Evolutionary conservation across 2,888 invertebrate genomes (phyloP).

Genomic region (Syritta pipiens): DNA sequence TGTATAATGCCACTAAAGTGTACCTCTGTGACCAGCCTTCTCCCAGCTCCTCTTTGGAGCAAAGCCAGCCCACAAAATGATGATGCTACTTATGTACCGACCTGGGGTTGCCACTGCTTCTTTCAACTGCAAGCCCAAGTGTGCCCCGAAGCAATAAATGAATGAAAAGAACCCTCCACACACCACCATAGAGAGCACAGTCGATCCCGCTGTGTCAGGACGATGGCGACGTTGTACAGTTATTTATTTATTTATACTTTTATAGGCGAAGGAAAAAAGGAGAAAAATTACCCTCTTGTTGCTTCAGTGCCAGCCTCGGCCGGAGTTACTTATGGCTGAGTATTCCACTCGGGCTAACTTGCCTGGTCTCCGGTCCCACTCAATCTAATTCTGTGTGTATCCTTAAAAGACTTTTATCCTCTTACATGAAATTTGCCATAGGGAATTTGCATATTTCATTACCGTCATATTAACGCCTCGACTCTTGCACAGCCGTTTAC

Average conservation of each 20-base stretch:
- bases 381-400: constrained; percentile 34
- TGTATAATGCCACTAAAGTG: constrained; percentile 50
- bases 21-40: constrained; percentile 60
- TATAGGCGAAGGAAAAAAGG: constrained; percentile 46
- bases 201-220: constrained; percentile 24
- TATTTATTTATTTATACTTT: constrained; percentile 56
- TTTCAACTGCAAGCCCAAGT: constrained; percentile 57
- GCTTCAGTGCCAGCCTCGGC: constrained; percentile 49
- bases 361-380: constrained; percentile 28
- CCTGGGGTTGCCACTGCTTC: constrained; percentile 3
- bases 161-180: constrained; percentile 53
- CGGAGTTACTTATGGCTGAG: constrained; percentile 56
- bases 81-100: constrained; percentile 53
- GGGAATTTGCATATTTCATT: constrained; percentile 78
- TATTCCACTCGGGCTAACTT: constrained; percentile 53
- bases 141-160: constrained; percentile 63
- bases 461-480: constrained; percentile 72
- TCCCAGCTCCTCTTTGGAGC: constrained; percentile 13
- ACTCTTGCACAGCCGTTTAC: constrained; percentile 44
- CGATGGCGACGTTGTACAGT: constrained; percentile 51
- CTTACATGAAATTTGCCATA: constrained; percentile 77
- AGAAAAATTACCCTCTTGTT: constrained; percentile 64
- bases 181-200: constrained; percentile 4
- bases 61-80: constrained; percentile 63
- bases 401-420: constrained; percentile 71